Conservation (phyloP, 2,888 invertebrate species). For the Luffia ferchaultella region DNA sequence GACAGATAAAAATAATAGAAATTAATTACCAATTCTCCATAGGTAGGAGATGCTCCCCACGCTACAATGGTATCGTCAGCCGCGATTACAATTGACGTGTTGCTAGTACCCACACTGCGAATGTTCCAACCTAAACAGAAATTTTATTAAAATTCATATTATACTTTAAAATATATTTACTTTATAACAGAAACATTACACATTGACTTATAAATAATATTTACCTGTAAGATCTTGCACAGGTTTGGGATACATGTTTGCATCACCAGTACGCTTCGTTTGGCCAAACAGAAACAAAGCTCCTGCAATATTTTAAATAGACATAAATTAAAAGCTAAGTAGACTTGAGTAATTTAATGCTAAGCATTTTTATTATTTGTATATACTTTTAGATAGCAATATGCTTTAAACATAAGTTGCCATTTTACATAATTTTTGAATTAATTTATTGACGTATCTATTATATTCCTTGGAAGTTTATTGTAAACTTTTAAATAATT, state of each 20-base stretch:
- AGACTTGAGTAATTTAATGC: too few relatives aligned
- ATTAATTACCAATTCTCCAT: conserved; percentile 82
- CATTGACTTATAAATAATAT: conserved; percentile 12
- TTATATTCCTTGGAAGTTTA: too few relatives aligned
- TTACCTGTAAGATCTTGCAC: conserved; percentile 86
- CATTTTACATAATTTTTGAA: too few relatives aligned
- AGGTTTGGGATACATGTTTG: conserved; percentile 96
- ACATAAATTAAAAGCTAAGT: background rate
- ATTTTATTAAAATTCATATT: background rate
- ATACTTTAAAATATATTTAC: too few relatives aligned
- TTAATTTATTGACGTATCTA: too few relatives aligned
- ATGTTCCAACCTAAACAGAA: conserved; percentile 83
- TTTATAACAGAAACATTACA: background rate
- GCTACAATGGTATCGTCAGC: conserved; percentile 92
- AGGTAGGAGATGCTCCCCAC: conserved; percentile 95
- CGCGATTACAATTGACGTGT: conserved; percentile 84
- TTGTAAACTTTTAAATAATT: background rate
- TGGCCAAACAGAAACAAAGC: conserved; percentile 87
- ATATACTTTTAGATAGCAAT: background rate
- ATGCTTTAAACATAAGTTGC: too few relatives aligned
- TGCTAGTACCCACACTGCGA: conserved; percentile 81
- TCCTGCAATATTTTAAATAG: conserved; percentile 37
- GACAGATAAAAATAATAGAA: background rate
- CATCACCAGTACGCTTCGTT: conserved; percentile 92
- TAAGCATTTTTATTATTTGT: background rate